Conservation (phyloP, 2,888 invertebrate genomes). For the Nomada hirtipes region DNA sequence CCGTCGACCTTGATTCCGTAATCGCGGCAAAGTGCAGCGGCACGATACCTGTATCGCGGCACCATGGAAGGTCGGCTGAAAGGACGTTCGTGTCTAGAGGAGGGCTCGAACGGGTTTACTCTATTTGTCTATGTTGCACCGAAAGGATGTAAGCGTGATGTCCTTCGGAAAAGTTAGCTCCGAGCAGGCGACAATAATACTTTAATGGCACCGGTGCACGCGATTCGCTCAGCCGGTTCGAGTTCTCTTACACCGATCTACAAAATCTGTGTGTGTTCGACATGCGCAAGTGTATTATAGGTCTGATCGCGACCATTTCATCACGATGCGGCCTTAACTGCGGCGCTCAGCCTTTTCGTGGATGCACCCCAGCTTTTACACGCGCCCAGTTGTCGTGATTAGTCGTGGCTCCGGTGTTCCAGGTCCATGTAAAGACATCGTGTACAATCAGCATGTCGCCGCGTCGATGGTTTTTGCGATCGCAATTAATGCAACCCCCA, state of each 20-base stretch:
- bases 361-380: conserved; percentile 6
- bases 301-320: conserved; percentile 34
- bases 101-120: conserved; percentile 23
- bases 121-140: conserved; percentile 40
- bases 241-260: not conserved
- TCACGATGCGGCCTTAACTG: conserved; percentile 14
- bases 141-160: conserved; percentile 44
- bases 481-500: conserved; percentile 10
- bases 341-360: not conserved
- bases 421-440: not conserved
- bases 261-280: not conserved
- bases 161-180: conserved; percentile 65
- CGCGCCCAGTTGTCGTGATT: conserved; percentile 21
- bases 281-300: conserved; percentile 30
- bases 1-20: conserved; percentile 25
- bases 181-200: conserved; percentile 65
- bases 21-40: not conserved
- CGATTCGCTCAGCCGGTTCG: conserved; percentile 47
- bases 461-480: not conserved
- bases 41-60: conserved; percentile 10
- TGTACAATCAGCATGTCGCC: not conserved
- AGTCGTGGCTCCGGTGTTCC: not conserved
- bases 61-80: conserved; percentile 39
- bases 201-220: conserved; percentile 64
- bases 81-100: conserved; percentile 50